These are phyloP conservation scores for Sipha maydis DNA, from an alignment of 2,888 invertebrate genomes.

Conservation along the genomic window DNA sequence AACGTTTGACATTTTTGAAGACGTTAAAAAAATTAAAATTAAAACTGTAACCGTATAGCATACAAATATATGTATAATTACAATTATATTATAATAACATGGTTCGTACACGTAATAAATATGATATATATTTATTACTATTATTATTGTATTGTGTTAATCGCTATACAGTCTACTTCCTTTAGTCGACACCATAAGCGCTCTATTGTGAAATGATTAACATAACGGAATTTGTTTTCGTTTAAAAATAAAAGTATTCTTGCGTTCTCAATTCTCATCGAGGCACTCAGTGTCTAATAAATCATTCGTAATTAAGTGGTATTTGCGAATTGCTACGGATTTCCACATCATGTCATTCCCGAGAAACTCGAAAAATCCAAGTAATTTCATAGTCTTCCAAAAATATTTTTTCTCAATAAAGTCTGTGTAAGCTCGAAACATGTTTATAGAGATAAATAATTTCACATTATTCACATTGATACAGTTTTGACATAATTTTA, in stretches of 20 bases:
- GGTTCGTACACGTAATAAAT: not conserved
- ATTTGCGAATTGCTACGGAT: not conserved
- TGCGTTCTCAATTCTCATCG: not conserved
- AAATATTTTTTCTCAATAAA: not conserved
- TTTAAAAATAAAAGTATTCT: conserved; percentile 43
- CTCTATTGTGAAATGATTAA: conserved; percentile 29
- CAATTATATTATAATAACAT: not conserved
- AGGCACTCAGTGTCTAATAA: not conserved
- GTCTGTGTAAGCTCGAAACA: not conserved
- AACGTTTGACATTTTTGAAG: not conserved
- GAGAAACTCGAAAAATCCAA: conserved; percentile 15
- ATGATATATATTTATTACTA: not conserved
- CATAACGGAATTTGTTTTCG: conserved; percentile 33
- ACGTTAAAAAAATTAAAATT: not conserved
- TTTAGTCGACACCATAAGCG: conserved; percentile 21
- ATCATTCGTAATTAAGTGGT: conserved; percentile 43
- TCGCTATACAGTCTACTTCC: not conserved
- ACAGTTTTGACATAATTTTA: not conserved
- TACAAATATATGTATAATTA: not conserved
- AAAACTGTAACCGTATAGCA: too few relatives aligned
- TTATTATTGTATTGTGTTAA: not conserved
- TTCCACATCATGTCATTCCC: not conserved
- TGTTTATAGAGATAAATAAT: not conserved
- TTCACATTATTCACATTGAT: not conserved
- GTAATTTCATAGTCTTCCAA: conserved; percentile 15